Evolutionary conservation across 2,797 vertebrate species (phyloP).

Genomic region (Tragopan temminckii): DNA sequence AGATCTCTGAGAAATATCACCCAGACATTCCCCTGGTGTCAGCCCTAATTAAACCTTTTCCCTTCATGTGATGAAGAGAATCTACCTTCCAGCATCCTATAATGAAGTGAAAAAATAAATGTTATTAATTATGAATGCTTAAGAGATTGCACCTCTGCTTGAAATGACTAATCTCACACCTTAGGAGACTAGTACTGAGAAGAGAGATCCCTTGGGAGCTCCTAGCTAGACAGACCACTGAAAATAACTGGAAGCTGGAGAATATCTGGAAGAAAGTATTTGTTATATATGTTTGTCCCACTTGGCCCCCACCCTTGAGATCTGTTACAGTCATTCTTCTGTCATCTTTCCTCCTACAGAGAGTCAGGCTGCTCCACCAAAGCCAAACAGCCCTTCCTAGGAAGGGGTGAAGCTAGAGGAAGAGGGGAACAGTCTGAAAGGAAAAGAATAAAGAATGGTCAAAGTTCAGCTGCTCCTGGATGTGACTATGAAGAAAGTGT

Average conservation of each 20-base stretch:
- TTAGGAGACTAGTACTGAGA: neutral
- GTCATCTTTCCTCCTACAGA: neutral
- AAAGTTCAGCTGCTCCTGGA: neutral
- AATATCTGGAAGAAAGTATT: neutral
- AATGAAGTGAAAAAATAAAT: slow-evolving; percentile 1
- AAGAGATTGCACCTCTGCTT: slow-evolving; percentile 3
- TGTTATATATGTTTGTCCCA: neutral
- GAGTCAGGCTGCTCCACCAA: neutral
- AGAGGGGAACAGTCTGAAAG: neutral
- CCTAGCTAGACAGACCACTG: neutral
- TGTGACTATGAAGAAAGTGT: neutral
- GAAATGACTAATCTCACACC: neutral
- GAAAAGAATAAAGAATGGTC: neutral
- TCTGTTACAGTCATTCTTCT: neutral
- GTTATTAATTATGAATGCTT: slow-evolving; percentile 44
- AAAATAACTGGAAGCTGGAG: slow-evolving; percentile 15
- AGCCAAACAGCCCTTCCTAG: neutral
- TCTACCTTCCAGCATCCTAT: neutral
- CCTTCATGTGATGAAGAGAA: neutral
- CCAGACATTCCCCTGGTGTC: neutral
- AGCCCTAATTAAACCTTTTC: neutral
- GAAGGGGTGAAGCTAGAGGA: neutral
- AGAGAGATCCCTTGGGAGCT: neutral
- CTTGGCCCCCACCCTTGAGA: neutral
- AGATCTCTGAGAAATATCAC: neutral